A percentile compares a stretch with the other conserved stretches of the same genome.
phyloP scores from a whole-genome alignment of 2,113 vertebrate genomes.

The Lichenostomus cassidix region DNA sequence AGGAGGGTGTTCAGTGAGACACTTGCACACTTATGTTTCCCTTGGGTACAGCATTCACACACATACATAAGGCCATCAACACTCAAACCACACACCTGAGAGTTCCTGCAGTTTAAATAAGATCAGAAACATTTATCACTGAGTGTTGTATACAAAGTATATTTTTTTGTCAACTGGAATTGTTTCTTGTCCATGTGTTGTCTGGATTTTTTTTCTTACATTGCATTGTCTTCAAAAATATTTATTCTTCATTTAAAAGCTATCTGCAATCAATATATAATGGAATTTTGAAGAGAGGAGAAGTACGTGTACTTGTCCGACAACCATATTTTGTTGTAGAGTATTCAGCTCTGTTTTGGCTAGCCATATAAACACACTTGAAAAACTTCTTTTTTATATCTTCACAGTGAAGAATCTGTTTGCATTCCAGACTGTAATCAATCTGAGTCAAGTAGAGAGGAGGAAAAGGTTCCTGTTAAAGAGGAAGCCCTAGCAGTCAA shows the following conservation, averaged over 20 bases:
- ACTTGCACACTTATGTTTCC: background rate
- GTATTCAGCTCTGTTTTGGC: constrained; percentile 22
- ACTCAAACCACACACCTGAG: background rate
- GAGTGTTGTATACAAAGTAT: background rate
- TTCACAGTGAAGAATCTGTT: constrained; percentile 62
- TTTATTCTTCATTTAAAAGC: constrained; percentile 6
- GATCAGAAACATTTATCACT: background rate
- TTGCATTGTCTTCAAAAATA: background rate
- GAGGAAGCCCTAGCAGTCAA: constrained; percentile 49
- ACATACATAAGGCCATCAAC: background rate
- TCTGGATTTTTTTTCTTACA: background rate
- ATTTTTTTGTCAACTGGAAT: background rate
- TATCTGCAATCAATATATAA: background rate
- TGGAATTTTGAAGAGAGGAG: background rate
- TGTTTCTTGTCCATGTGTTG: background rate
- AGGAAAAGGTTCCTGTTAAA: constrained; percentile 57
- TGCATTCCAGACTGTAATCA: constrained; percentile 60
- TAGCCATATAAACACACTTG: background rate
- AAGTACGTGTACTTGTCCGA: constrained; percentile 24
- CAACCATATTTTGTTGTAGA: background rate
- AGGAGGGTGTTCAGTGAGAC: background rate
- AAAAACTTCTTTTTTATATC: constrained; percentile 47
- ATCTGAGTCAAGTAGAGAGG: constrained; percentile 62
- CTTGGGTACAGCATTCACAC: background rate
- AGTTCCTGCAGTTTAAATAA: background rate